phyloP scores from a whole-genome alignment of 2,113 vertebrate genomes.

The Trichechus manatus region DNA sequence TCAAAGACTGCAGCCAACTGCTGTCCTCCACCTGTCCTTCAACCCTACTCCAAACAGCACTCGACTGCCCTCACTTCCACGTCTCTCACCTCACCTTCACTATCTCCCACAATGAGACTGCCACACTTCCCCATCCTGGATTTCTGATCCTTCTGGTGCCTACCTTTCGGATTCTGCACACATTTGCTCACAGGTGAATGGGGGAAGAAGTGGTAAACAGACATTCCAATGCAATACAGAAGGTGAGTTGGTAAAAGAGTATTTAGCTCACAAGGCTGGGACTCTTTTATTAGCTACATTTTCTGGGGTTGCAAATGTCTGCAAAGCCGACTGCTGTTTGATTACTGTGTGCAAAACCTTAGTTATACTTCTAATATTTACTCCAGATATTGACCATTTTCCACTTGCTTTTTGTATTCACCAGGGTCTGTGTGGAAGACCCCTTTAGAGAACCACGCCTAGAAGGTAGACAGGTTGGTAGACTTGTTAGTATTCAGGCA shows the following conservation, averaged over 20 bases:
- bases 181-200: neutral
- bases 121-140: neutral
- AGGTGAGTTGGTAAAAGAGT: neutral
- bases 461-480: neutral
- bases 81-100: neutral
- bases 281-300: neutral
- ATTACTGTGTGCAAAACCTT: neutral
- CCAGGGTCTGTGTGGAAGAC: neutral
- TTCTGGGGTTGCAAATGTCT: neutral
- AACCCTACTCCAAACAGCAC: neutral
- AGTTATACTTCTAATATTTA: neutral
- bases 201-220: neutral
- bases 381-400: neutral
- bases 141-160: neutral
- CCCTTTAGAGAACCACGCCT: neutral
- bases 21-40: too few species aligned
- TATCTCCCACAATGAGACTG: neutral
- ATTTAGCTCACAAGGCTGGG: neutral
- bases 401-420: neutral
- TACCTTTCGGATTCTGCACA: neutral
- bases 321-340: neutral
- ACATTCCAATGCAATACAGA: neutral
- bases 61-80: neutral
- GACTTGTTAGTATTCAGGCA: neutral
- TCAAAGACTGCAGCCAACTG: neutral